A percentile compares a stretch with the other conserved stretches of the same genome.
Evolutionary conservation across 2,797 vertebrate species (phyloP).

Genomic region (Amphiprion clarkii): DNA sequence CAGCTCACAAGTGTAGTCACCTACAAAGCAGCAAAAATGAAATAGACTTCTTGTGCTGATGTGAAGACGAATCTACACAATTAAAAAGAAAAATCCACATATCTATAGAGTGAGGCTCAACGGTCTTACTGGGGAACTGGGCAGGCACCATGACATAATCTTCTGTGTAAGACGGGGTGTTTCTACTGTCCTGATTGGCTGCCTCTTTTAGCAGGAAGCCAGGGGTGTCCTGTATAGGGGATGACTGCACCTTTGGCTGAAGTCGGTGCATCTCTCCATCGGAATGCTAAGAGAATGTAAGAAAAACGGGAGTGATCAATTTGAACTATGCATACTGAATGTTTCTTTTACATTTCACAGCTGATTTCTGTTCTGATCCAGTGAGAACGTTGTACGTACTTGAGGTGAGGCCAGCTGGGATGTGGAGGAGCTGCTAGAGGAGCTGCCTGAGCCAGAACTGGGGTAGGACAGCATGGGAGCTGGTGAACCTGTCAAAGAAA

Average conservation of each 20-base stretch:
- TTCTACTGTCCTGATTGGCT: conserved; percentile 86
- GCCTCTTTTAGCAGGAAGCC: conserved; percentile 86
- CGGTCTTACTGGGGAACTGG: conserved; percentile 88
- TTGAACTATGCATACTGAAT: not conserved
- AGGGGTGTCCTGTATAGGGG: conserved; percentile 78
- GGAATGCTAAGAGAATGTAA: conserved; percentile 80
- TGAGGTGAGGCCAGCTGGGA: conserved; percentile 93
- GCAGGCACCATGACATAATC: conserved; percentile 96
- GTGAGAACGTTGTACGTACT: conserved; percentile 77
- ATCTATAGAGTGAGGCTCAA: not conserved
- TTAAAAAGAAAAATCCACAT: conserved; percentile 1
- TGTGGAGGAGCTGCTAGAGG: conserved; percentile 92
- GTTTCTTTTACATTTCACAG: conserved; percentile 16
- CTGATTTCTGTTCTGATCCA: not conserved
- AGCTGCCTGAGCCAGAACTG: conserved; percentile 91
- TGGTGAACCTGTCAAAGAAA: conserved; percentile 83
- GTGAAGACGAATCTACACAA: not conserved
- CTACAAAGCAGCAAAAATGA: conserved; percentile 72
- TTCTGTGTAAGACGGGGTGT: conserved; percentile 88
- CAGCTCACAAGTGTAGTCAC: conserved; percentile 86
- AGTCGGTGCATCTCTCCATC: conserved; percentile 89
- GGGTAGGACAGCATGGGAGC: conserved; percentile 90
- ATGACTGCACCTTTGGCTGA: conserved; percentile 82
- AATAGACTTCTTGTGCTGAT: not conserved
- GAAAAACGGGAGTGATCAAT: not conserved